Evolutionary conservation across 1,140 invertebrate genomes (phyloP).

Genomic region (Lutraria rhynchaena): DNA sequence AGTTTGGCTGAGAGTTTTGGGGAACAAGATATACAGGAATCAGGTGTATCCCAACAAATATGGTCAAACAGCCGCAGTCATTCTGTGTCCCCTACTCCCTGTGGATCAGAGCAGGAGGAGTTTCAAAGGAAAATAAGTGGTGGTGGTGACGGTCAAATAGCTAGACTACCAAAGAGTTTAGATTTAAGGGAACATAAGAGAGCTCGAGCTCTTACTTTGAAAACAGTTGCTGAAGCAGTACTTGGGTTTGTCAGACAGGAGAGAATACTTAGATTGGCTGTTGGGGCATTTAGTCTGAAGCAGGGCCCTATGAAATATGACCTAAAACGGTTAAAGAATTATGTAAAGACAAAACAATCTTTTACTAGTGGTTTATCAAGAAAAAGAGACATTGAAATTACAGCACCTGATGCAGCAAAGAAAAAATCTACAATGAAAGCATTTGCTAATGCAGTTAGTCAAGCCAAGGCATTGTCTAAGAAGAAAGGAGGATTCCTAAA

Average conservation of each 20-base stretch:
- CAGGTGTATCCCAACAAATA: neutral
- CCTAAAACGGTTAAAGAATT: constrained; percentile 60
- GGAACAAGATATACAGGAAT: neutral
- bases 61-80: constrained; percentile 28
- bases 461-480: constrained; percentile 10
- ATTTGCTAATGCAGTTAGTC: neutral
- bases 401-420: constrained; percentile 51
- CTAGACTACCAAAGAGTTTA: constrained; percentile 4
- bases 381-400: constrained; percentile 53
- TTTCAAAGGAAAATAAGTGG: constrained; percentile 20
- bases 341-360: constrained; percentile 58
- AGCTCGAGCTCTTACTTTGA: constrained; percentile 58
- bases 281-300: constrained; percentile 59
- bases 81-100: constrained; percentile 26
- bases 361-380: constrained; percentile 58
- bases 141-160: constrained; percentile 42
- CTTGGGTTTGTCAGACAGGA: constrained; percentile 62
- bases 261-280: constrained; percentile 58
- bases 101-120: neutral
- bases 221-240: constrained; percentile 58
- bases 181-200: constrained; percentile 60
- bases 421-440: neutral
- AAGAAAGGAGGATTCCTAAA: constrained; percentile 54
- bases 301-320: constrained; percentile 61
- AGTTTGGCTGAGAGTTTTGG: constrained; percentile 25